phyloP scores from a whole-genome alignment of 2,113 vertebrate species.

The Oceanites oceanicus region DNA sequence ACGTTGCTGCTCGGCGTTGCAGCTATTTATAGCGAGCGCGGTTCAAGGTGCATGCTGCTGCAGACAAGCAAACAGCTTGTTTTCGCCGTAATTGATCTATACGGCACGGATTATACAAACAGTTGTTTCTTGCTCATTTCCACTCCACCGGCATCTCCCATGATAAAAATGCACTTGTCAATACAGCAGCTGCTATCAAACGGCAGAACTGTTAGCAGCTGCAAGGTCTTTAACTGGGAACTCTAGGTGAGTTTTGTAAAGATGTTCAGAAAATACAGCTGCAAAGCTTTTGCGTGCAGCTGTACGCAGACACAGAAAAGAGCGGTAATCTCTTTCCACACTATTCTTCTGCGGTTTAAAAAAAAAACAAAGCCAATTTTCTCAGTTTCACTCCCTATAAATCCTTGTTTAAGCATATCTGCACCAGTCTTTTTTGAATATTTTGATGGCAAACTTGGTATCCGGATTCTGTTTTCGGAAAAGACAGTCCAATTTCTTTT shows the following conservation, averaged over 20 bases:
- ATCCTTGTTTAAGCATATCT: background rate
- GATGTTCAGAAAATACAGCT: slow-evolving; percentile 43
- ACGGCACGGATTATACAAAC: background rate
- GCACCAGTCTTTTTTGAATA: background rate
- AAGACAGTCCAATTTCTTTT: background rate
- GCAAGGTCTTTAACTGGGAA: background rate
- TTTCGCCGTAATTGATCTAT: background rate
- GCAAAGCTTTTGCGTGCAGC: background rate
- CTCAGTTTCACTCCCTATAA: background rate
- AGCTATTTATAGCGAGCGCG: background rate
- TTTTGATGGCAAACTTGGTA: background rate
- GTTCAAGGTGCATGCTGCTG: background rate
- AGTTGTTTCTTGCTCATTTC: slow-evolving; percentile 27
- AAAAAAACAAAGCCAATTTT: background rate
- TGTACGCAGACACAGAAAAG: background rate
- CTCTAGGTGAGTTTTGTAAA: slow-evolving; percentile 28
- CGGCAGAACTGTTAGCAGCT: slow-evolving; percentile 19
- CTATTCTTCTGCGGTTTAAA: background rate
- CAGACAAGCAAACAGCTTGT: background rate
- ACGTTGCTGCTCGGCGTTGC: rapidly evolving
- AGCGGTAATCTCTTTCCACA: background rate
- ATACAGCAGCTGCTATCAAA: slow-evolving; percentile 37
- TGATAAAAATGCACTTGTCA: background rate
- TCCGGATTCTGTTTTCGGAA: background rate
- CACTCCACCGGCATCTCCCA: background rate